Base-by-base conservation (phyloP, 2,888 invertebrate genomes). In the Lucinisca nassula region DNA sequence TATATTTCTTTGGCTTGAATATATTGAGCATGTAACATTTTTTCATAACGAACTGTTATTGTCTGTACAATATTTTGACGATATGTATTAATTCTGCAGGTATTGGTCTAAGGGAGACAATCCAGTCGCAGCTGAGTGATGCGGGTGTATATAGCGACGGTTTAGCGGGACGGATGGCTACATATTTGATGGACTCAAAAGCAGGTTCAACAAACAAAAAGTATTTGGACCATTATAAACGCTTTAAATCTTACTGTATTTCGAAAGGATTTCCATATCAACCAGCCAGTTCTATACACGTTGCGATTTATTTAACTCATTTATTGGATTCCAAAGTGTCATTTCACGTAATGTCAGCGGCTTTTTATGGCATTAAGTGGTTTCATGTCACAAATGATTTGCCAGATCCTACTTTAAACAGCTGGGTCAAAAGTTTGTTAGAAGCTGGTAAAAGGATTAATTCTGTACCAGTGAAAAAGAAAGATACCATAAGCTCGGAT, bases 321-420 rank as follows among this genome's bases (percentile, higher is more conserved):
- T 72, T 83, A 58, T 8, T 82, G 17, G 80, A 82, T n/a, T 30
- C 27, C 8, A 82, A 78, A 32, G 76, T 67, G 17, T 76, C 87
- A 6, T 24, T 67, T 35, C 27, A 38, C 30, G 77, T 74, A 6
- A 55, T 88, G 8, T 45, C 79, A 30, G 35, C 84, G 21, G 82
- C 74, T 49, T 76, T 84, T 38, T 88, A 85, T 40, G 37, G 76
- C 14, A 84, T 87, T 21, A 87, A 86, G 55, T 89, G 89, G 86
- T 77, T 45, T 24, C 87, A 82, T 45, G 24, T 67, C 24, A 21
- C 82, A 12, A 73, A 76, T 45, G 76, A 55, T 61, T 61, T 55
- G 1, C 2, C 10, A 8, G 79, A 85, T 78, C 88, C 85, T 35
- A 86, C 79, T 3, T 70, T 84, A 45, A 85, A 82, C 72, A 24